These are phyloP conservation scores for Promerops cafer DNA, from an alignment of 2,113 vertebrate species.

Conservation along the genomic window DNA sequence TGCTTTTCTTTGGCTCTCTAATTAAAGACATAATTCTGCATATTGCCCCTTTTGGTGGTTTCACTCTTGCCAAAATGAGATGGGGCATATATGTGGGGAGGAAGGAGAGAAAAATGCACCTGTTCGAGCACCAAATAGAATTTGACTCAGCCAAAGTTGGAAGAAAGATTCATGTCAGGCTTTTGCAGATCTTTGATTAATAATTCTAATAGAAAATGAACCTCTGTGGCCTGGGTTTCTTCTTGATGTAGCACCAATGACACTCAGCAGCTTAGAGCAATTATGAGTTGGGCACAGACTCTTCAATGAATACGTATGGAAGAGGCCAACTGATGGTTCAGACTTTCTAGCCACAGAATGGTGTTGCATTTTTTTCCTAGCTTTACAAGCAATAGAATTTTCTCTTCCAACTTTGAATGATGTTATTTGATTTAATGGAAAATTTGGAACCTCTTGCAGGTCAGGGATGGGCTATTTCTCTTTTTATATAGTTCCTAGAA, in stretches of 20 bases:
- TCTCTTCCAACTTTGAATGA: neutral
- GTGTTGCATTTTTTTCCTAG: neutral
- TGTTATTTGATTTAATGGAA: constrained; percentile 1
- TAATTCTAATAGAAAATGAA: constrained; percentile 1
- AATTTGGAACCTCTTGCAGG: neutral
- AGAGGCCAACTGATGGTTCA: neutral
- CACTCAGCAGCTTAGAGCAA: neutral
- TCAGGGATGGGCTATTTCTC: neutral
- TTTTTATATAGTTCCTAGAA: neutral
- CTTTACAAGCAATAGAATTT: neutral
- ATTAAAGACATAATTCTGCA: neutral
- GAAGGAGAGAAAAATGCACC: neutral
- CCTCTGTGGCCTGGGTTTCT: neutral
- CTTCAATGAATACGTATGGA: neutral
- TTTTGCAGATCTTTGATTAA: neutral
- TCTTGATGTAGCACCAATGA: neutral
- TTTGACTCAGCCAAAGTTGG: neutral
- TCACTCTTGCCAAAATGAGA: neutral
- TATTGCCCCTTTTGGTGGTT: neutral
- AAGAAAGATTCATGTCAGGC: neutral
- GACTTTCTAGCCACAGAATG: neutral
- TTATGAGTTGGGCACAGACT: neutral
- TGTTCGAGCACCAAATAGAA: neutral
- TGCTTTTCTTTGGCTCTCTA: neutral
- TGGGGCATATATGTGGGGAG: neutral